Evolutionary conservation across 2,113 vertebrate species (phyloP), one percentile per base, ranked within the genome.

Genomic region (Dascyllus trimaculatus): DNA sequence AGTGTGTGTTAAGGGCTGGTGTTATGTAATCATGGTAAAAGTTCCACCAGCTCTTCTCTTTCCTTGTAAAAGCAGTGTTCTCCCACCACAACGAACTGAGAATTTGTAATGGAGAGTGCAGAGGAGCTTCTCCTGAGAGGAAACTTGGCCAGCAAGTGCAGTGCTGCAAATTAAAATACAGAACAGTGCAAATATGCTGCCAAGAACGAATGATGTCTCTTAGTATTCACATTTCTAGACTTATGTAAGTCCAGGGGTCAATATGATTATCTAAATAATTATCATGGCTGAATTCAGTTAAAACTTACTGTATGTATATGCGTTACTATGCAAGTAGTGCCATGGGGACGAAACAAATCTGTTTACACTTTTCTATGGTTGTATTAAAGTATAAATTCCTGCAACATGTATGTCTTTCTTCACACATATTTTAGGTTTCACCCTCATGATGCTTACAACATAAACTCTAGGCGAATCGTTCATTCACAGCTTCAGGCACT

Each of bases 81-180:
- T 71, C 54, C 15, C 43, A 38, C 49, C 48, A 52, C 1, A 0
- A 35, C 29, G 59, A 8, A 54, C 75, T 59, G 51, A 49, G 62
- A 80, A 56, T 22, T 29, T 48, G 67, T 72, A 65, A 73, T 59
- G 52, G 75, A 76, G 72, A 65, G 61, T 5, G 15, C 56, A 78
- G 26, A 51, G 25, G 38, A 70, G 60, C 25, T 77, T 76, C 75
- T 71, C 62, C 57, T 38, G n/a, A 58, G 65, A 64, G 67, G 57
- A 64, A 72, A 68, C 71, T 54, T 54, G 62, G 56, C 70, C 4
- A 22, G 18, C 35, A 64, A 58, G 67, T 19, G 59, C 26, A 69
- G 78, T 57, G 65, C 35, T 61, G 70, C 69, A 56, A 61, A 58
- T 7, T 4, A 7, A 66, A 57, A 70, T 64, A 54, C 25, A 62